Percentiles rank a stretch among this genome's conserved stretches.
Conservation (phyloP, 1,140 invertebrate genomes). For the Oscheius sp. region DNA sequence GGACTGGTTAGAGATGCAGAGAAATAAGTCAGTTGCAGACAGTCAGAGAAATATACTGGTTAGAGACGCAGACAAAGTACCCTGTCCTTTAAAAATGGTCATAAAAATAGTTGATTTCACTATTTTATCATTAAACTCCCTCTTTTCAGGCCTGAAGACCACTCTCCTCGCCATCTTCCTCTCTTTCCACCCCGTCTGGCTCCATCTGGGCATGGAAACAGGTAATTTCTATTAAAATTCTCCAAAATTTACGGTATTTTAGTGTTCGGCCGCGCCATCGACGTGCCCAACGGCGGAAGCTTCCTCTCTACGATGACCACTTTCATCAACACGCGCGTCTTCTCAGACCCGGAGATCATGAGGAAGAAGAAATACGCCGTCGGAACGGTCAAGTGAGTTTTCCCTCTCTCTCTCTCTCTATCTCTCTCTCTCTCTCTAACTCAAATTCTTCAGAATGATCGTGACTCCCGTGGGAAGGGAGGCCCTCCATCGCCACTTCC, state of each 20-base stretch:
- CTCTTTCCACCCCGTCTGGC: not conserved
- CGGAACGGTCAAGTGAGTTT: not conserved
- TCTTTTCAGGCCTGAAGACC: constrained; percentile 5
- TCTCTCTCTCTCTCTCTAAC: too few relatives aligned
- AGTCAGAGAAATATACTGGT: too few relatives aligned
- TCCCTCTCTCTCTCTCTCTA: too few relatives aligned
- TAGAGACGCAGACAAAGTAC: too few relatives aligned
- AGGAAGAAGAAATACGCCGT: not conserved
- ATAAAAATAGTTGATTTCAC: too few relatives aligned
- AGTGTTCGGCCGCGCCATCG: not conserved
- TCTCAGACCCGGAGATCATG: not conserved
- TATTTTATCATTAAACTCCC: too few relatives aligned
- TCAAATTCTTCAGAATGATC: not conserved
- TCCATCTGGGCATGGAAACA: constrained; percentile 2
- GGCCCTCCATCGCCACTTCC: constrained; percentile 4
- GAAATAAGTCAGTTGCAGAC: too few relatives aligned
- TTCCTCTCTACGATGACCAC: not conserved
- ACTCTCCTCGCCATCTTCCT: not conserved
- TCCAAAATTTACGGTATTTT: not conserved
- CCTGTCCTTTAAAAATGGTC: too few relatives aligned
- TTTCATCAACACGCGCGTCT: not conserved
- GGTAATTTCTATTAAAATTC: not conserved
- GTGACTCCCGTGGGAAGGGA: not conserved
- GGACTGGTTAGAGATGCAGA: too few relatives aligned
- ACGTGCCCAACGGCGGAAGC: not conserved